Evolutionary conservation across 2,888 invertebrate genomes (phyloP).

Genomic region (Agrotis clavis): DNA sequence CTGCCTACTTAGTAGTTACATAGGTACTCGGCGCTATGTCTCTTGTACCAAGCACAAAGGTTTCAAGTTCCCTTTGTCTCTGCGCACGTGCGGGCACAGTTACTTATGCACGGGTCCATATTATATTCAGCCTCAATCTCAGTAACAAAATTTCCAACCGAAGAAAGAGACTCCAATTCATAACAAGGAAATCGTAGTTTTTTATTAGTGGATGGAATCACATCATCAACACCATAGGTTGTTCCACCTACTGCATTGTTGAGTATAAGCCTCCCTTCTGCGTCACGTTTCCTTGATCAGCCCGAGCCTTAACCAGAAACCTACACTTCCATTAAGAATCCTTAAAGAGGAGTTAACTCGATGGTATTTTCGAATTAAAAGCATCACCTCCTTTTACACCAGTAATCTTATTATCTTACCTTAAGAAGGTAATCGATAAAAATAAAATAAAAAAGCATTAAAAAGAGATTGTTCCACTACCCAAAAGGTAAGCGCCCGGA

Average conservation of each 20-base stretch:
- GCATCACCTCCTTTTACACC: slow-evolving; percentile 63
- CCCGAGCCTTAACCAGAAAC: background rate
- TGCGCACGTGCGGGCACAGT: slow-evolving; percentile 72
- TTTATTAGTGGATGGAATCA: too few species aligned
- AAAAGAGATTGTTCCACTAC: slow-evolving; percentile 63
- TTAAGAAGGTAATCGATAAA: slow-evolving; percentile 48
- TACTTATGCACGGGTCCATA: slow-evolving; percentile 51
- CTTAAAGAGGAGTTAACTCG: slow-evolving; percentile 13
- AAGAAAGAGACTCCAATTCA: slow-evolving; percentile 7
- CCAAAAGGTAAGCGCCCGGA: slow-evolving; percentile 62
- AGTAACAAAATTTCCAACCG: slow-evolving; percentile 2
- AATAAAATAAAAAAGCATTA: slow-evolving; percentile 49
- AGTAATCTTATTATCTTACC: slow-evolving; percentile 55
- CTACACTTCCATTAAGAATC: slow-evolving; percentile 20
- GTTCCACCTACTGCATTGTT: too few species aligned
- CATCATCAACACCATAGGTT: too few species aligned
- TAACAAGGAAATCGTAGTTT: background rate
- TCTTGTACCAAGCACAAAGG: slow-evolving; percentile 64
- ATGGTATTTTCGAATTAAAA: slow-evolving; percentile 34
- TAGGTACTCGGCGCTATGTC: slow-evolving; percentile 37
- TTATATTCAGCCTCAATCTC: slow-evolving; percentile 9
- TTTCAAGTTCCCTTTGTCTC: slow-evolving; percentile 76
- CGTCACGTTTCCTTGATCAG: too few species aligned
- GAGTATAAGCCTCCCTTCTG: too few species aligned
- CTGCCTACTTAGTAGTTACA: slow-evolving; percentile 14